Evolutionary conservation across 2,888 invertebrate species (phyloP).

Genomic region (Machimus rusticus): DNA sequence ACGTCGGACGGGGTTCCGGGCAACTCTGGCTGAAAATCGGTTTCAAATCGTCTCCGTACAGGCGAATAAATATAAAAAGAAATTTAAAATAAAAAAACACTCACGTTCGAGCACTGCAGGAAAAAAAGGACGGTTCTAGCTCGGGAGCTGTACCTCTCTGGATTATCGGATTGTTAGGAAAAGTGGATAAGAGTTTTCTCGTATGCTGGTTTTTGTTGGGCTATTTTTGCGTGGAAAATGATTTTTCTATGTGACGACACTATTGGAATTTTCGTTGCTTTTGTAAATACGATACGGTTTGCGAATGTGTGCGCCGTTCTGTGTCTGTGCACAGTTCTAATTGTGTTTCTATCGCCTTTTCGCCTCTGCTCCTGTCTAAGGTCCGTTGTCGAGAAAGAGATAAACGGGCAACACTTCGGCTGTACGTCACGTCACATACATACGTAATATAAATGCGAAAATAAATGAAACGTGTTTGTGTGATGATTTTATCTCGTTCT

Average conservation of each 20-base stretch:
- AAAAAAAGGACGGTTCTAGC: not conserved
- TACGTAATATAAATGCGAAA: not conserved
- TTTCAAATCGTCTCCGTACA: slow-evolving; percentile 7
- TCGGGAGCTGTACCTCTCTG: not conserved
- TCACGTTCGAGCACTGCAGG: not conserved
- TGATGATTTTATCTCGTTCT: slow-evolving; percentile 34
- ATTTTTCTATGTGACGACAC: slow-evolving; percentile 32
- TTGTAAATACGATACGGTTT: not conserved
- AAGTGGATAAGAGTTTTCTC: slow-evolving; percentile 2
- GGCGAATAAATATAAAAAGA: not conserved
- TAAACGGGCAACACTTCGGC: not conserved
- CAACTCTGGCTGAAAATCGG: slow-evolving; percentile 11
- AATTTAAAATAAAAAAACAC: not conserved
- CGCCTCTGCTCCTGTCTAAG: not conserved
- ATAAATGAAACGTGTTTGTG: slow-evolving; percentile 11
- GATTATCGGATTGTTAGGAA: not conserved
- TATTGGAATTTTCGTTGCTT: slow-evolving; percentile 31
- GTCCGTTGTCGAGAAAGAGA: not conserved
- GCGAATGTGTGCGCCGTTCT: not conserved
- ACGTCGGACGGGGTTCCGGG: not conserved
- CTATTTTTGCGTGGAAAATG: slow-evolving; percentile 27
- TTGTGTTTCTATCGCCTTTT: not conserved
- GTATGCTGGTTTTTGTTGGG: not conserved
- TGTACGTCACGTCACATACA: not conserved
- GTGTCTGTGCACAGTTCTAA: not conserved